Base-by-base conservation (phyloP, 2,888 invertebrate species). In the Resseliella maxima region DNA sequence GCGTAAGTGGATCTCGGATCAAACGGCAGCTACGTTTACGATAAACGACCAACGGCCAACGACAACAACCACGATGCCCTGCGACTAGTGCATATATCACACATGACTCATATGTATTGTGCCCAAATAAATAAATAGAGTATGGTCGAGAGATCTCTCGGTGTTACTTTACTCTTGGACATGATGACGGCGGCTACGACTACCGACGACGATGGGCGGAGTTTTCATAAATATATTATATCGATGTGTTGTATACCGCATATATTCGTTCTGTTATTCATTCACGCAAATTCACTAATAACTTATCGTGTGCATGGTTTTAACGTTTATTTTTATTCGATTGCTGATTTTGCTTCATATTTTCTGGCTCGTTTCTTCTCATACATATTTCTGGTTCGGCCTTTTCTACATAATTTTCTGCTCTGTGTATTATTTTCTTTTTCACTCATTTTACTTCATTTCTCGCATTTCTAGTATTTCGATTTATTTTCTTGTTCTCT, bases 251-350 rank as follows among this genome's bases (percentile, higher is more conserved):
- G 72, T 72, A 31, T 72, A 72, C 72, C 72, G n/a, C 72, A 72
- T 72, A 72, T 72, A 59, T 72, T 24, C 59, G 59, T 59, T 59
- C 59, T 59, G 59, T 59, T 59, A 59, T 59, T 59, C 59, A 59
- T 59, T 72, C 72, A 72, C 72, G 72, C 72, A 72, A 72, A 72
- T 31, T 72, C 35, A 72, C 72, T 72, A 72, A 72, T 72, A 72
- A 72, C 72, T 72, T 72, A 59, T 59, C 59, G 59, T 59, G 59
- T 59, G 59, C 59, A 59, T 59, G 59, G 72, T 27, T 72, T 59
- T 72, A 72, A 72, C 72, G 72, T 72, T 72, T 72, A 72, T 72
- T 72, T 72, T 72, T 72, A 72, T 72, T 72, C 72, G 72, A 72
- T 72, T 72, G 72, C 72, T 72, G 72, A 72, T 72, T 72, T 72